Base-by-base conservation (phyloP, 2,888 invertebrate genomes). In the Napeogenes inachia region DNA sequence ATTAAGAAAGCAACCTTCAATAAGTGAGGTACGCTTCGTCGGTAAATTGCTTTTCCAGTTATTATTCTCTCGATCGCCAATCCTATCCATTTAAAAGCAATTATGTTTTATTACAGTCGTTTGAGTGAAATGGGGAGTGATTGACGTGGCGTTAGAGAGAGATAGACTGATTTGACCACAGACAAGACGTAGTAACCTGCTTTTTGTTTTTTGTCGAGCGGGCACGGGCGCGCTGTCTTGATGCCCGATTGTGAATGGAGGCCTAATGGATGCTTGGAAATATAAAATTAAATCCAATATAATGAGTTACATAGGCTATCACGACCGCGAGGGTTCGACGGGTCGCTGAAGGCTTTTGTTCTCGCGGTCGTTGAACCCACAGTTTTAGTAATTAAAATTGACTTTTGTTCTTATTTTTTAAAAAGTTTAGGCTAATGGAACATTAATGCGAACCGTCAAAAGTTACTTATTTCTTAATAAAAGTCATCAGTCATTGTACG, bases 31-130 rank as follows among this genome's bases (percentile, higher is more conserved):
- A 71, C 74, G 75, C 74, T 77, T 71, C 75, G 73, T 70, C 77
- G 71, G 77, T 81, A 86, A 85, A 86, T 87, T 86, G 79, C 81
- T 78, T 76, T 78, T 78, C 78, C 69, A 76, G 74, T 78, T 80
- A 81, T 81, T 80, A 81, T 78, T 78, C 75, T 76, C 72, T 72
- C 79, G 79, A 82, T 83, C 83, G 83, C 89, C 89, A 89, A 90
- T 89, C 87, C 86, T 84, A 84, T 84, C 77, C 89, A 85, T 88
- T 89, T 89, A 85, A 88, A 89, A 88, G 81, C 87, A 88, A 90
- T 90, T 89, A 88, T 82, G 85, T 84, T 89, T 87, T 87, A 88
- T 88, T 87, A 88, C 74, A 74, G 80, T 70, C 68, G 63, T 59
- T 59, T 71, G 83, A 85, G 70, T 71, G 79, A 75, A 82, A 85